These are phyloP conservation scores for Myiotriccus ornatus DNA, from an alignment of 2,797 vertebrate species.

Conservation along the genomic window DNA sequence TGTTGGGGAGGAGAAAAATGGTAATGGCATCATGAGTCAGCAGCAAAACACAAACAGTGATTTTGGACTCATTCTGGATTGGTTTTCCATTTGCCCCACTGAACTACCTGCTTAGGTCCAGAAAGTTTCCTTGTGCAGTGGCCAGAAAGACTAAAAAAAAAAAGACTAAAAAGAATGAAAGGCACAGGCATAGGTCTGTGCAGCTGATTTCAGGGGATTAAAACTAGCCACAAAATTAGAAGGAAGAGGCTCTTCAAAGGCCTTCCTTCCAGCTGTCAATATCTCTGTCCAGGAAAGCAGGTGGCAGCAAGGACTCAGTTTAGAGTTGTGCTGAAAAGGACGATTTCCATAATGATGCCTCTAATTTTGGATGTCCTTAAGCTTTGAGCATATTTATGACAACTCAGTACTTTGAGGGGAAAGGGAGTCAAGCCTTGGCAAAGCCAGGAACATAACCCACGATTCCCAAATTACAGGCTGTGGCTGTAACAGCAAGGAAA, in stretches of 20 bases:
- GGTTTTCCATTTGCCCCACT: neutral
- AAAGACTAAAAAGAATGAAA: neutral
- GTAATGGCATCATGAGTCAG: neutral
- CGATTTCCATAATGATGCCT: neutral
- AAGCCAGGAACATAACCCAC: neutral
- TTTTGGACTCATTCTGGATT: neutral
- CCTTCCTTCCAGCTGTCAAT: neutral
- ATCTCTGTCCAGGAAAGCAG: neutral
- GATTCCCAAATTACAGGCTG: neutral
- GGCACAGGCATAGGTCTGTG: neutral
- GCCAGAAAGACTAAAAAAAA: neutral
- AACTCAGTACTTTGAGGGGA: neutral
- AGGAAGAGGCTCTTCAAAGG: neutral
- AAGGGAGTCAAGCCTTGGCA: neutral
- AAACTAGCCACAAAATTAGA: neutral
- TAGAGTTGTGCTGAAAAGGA: neutral
- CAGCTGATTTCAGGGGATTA: neutral
- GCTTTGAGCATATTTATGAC: neutral
- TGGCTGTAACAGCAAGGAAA: neutral
- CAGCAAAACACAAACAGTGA: neutral
- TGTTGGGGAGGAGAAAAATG: neutral
- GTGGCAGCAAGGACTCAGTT: neutral
- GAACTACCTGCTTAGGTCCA: neutral
- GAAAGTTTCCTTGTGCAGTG: neutral
- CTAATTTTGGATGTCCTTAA: conserved; percentile 30